Evolutionary conservation across 2,113 vertebrate species (phyloP), one percentile per base, ranked within the genome.

Genomic region (Speoplatyrhinus poulsoni): DNA sequence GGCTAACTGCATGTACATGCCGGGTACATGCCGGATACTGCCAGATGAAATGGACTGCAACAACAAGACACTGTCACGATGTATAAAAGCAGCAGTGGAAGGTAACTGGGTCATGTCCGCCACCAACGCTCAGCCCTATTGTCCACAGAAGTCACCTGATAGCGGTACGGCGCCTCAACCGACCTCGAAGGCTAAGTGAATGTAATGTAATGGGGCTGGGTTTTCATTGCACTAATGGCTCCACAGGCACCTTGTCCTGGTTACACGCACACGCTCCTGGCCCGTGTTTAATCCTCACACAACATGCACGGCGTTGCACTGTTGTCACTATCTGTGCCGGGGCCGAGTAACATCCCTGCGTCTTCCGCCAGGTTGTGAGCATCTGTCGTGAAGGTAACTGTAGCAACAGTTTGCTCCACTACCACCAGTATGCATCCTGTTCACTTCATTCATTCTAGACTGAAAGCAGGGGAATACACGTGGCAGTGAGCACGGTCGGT

Each of bases 91-190:
- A 36, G 75, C 64, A 67, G 36, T 57, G 49, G 36, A 58, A 66
- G 60, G 55, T 60, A 75, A 79, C 12, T 77, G 75, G 77, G 73
- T 82, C 75, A 81, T 66, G 57, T 4, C 26, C 73, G 63, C 19
- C 33, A 17, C 55, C 19, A 65, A 17, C 59, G 54, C 59, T 75
- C 73, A 60, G 68, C 64, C 55, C 54, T 69, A 11, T 81, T 79
- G 64, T 81, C 48, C 12, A 15, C 12, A 57, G 33, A 11, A 60
- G 72, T 66, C 54, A 83, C 69, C 79, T 85, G 73, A 73, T 69
- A 79, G 75, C 72, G 57, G 0, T 5, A 68, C 69, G 53, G 0
- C 3, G 70, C 66, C 80, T 74, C 82, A 81, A 48, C 49, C 10
- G 53, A 61, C n/a, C 46, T n/a, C 6, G 36, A 16, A 17, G 69